Evolutionary conservation across 1,140 invertebrate species (phyloP).

Genomic region (Trachymyrmex cornetzi): DNA sequence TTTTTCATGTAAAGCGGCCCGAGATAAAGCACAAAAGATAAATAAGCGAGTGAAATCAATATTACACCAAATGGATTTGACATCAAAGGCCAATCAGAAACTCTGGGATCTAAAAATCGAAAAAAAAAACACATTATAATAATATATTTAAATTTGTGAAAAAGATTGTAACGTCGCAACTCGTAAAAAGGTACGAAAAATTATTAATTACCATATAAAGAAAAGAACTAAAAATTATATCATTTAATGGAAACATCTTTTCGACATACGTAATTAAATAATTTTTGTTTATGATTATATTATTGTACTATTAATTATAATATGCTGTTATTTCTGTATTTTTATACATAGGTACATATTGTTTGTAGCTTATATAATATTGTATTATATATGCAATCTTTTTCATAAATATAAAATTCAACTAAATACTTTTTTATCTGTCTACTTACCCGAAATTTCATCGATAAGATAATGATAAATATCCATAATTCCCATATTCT

Average conservation of each 20-base stretch:
- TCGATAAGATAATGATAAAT: slow-evolving; percentile 80
- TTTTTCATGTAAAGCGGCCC: slow-evolving; percentile 89
- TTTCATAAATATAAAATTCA: not conserved
- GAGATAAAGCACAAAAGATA: slow-evolving; percentile 87
- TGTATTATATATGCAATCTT: not conserved
- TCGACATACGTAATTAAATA: not conserved
- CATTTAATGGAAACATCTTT: not conserved
- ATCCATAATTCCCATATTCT: slow-evolving; percentile 78
- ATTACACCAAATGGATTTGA: slow-evolving; percentile 88
- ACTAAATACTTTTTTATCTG: not conserved
- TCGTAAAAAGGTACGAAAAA: not conserved
- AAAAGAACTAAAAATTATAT: not conserved
- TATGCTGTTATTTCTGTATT: not conserved
- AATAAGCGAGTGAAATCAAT: slow-evolving; percentile 86
- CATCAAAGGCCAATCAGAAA: slow-evolving; percentile 93
- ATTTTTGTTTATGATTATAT: not conserved
- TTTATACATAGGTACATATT: not conserved
- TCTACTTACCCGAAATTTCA: slow-evolving; percentile 80
- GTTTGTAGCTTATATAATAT: not conserved
- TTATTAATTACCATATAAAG: not conserved
- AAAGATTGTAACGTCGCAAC: not conserved
- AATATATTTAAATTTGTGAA: not conserved
- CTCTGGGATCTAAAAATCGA: slow-evolving; percentile 90
- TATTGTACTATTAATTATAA: not conserved
- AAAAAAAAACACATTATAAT: slow-evolving; percentile 4